A percentile compares a stretch with the other conserved stretches of the same genome.
Evolutionary conservation across 2,888 invertebrate genomes (phyloP).

Genomic region (Volucella inanis): DNA sequence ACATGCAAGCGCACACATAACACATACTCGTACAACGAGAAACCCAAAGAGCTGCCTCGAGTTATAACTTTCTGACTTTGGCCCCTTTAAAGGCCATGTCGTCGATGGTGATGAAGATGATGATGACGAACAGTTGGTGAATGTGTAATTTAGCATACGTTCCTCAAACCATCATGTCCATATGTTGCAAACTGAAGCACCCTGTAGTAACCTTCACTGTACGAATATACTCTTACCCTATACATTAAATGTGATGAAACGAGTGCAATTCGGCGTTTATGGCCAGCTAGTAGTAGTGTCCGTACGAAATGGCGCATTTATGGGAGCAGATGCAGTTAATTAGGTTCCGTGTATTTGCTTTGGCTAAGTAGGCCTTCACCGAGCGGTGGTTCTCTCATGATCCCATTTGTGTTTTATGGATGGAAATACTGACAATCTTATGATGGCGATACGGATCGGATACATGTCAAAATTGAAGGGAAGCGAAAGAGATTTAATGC

Average conservation of each 20-base stretch:
- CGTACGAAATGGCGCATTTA: constrained; percentile 32
- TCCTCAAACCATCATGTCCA: constrained; percentile 43
- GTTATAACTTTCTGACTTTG: constrained; percentile 53
- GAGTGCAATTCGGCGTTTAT: constrained; percentile 60
- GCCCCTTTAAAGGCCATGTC: constrained; percentile 12
- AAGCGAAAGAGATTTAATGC: constrained; percentile 46
- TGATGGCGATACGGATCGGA: constrained; percentile 3
- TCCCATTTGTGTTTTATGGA: constrained; percentile 66
- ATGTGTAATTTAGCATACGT: constrained; percentile 71
- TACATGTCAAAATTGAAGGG: not conserved
- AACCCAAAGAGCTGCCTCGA: constrained; percentile 32
- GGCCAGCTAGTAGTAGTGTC: constrained; percentile 53
- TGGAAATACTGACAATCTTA: constrained; percentile 20
- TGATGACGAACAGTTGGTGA: constrained; percentile 72
- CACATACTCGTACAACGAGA: constrained; percentile 9
- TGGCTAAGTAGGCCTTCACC: constrained; percentile 18
- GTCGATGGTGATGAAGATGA: constrained; percentile 44
- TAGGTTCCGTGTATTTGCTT: constrained; percentile 60
- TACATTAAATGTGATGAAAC: constrained; percentile 69
- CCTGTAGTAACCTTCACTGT: constrained; percentile 11
- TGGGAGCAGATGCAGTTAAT: constrained; percentile 72
- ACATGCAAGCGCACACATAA: constrained; percentile 45
- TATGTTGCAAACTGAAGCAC: constrained; percentile 43
- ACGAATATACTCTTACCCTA: not conserved
- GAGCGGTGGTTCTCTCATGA: constrained; percentile 8